Evolutionary conservation across 2,797 vertebrate genomes (phyloP).

Genomic region (Enteromius unitaeniatus): DNA sequence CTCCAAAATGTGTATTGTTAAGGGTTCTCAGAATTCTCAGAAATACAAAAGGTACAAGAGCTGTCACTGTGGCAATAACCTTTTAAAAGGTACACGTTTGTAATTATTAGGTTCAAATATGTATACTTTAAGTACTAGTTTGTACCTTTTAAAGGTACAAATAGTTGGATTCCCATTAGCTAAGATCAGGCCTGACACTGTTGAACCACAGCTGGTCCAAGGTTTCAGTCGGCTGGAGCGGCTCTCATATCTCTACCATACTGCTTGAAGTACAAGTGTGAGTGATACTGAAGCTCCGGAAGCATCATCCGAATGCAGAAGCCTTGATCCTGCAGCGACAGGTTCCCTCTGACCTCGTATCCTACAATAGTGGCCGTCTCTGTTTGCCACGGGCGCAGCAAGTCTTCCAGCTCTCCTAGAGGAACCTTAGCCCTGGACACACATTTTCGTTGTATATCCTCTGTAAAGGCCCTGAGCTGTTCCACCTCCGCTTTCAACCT

Average conservation of each 20-base stretch:
- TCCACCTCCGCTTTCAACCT: constrained; percentile 59
- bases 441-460: constrained; percentile 50
- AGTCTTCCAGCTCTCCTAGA: constrained; percentile 50
- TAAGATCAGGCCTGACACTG: neutral
- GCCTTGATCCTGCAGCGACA: constrained; percentile 57
- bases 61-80: no score
- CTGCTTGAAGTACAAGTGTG: constrained; percentile 65
- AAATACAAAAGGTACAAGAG: no score
- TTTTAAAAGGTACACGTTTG: no score
- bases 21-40: no score
- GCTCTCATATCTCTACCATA: constrained; percentile 61
- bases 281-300: constrained; percentile 67
- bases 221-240: constrained; percentile 35
- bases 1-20: neutral
- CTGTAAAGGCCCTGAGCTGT: constrained; percentile 50
- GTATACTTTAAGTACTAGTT: no score
- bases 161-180: neutral
- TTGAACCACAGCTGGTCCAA: neutral
- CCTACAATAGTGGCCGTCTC: constrained; percentile 59
- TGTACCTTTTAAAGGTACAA: neutral
- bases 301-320: constrained; percentile 65
- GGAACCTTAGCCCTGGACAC: constrained; percentile 47
- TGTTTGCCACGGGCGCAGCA: constrained; percentile 56
- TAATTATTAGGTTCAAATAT: no score
- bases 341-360: constrained; percentile 57